Evolutionary conservation across 2,888 invertebrate species (phyloP).

Genomic region (Melieria crassipennis): DNA sequence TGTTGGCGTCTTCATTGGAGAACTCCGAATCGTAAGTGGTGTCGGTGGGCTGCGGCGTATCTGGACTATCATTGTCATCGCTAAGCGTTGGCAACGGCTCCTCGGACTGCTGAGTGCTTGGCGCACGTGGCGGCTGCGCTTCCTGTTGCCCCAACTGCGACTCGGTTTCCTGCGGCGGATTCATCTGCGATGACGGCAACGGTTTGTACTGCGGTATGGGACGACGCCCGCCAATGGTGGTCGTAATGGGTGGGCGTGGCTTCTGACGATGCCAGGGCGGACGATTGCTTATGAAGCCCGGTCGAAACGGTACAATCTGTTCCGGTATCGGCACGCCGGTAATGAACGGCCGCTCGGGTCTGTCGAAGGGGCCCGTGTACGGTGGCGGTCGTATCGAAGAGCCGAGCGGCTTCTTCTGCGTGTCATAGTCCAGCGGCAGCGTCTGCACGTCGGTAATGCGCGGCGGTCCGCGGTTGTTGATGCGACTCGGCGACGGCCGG

Average conservation of each 20-base stretch:
- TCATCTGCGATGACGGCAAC: constrained; percentile 66
- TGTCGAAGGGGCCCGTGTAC: constrained; percentile 77
- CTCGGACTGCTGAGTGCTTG: constrained; percentile 19
- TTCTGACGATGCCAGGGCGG: constrained; percentile 76
- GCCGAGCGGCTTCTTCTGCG: constrained; percentile 56
- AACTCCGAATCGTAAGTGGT: constrained; percentile 59
- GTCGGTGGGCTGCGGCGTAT: constrained; percentile 50
- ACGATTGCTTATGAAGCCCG: constrained; percentile 70
- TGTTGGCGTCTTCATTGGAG: constrained; percentile 57
- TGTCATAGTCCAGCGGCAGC: constrained; percentile 69
- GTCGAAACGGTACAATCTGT: constrained; percentile 76
- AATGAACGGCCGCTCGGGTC: constrained; percentile 72
- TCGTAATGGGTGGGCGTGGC: constrained; percentile 67
- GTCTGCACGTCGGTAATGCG: constrained; percentile 82
- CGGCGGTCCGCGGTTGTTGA: constrained; percentile 91
- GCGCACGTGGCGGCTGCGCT: constrained; percentile 19
- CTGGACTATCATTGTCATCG: constrained; percentile 34
- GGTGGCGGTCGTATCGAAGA: constrained; percentile 65
- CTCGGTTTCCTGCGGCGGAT: constrained; percentile 52
- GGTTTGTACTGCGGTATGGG: constrained; percentile 75
- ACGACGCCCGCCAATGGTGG: constrained; percentile 65
- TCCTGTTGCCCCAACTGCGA: constrained; percentile 26
- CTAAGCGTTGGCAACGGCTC: constrained; percentile 34
- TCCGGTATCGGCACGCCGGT: constrained; percentile 79
- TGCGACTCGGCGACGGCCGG: constrained; percentile 78